Evolutionary conservation across 2,888 invertebrate species (phyloP), one percentile per base, ranked within the genome.

Genomic region (Uropetala carovei): DNA sequence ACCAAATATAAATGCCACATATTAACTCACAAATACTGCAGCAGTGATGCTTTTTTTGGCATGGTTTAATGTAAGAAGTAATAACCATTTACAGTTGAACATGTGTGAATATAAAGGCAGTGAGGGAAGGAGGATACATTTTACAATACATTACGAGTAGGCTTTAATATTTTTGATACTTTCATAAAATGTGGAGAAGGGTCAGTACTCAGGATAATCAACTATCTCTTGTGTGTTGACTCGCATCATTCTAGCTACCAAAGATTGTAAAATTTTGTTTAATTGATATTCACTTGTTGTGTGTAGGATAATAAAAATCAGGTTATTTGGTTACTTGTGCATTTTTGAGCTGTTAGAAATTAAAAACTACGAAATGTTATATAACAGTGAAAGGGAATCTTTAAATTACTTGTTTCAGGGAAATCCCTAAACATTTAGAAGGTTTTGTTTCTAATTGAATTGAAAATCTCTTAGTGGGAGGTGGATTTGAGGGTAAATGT

Each of bases 151-250:
- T 58, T 92, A 92, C 57, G 64, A 83, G 92, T 92, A 92, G 92
- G 82, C 92, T 92, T 94, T 94, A 95, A 96, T 96, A 96, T 96
- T 96, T 96, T 96, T 96, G 96, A 96, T 96, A 96, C 96, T 96
- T 96, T 96, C 95, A 96, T 96, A 96, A 94, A 93, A 93, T 92
- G 64, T 83, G 92, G 60, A 92, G 82, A 58, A 92, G 64, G 92
- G 84, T 82, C 92, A 92, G 92, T 58, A 83, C 92, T 92, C 92
- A 83, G 83, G 92, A 92, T 92, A 56, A 82, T 64, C 84, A 83
- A 56, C 58, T 27, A 22, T 75, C 27, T 60, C 43, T 83, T 92
- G 92, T 58, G 82, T 92, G 84, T 82, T 60, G 92, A 81, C 82
- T 92, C 84, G 8, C 92, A 92, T 92, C 43, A 64, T 92, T 43